phyloP scores from a whole-genome alignment of 2,113 vertebrate genomes.

The Stigmatopora nigra region DNA sequence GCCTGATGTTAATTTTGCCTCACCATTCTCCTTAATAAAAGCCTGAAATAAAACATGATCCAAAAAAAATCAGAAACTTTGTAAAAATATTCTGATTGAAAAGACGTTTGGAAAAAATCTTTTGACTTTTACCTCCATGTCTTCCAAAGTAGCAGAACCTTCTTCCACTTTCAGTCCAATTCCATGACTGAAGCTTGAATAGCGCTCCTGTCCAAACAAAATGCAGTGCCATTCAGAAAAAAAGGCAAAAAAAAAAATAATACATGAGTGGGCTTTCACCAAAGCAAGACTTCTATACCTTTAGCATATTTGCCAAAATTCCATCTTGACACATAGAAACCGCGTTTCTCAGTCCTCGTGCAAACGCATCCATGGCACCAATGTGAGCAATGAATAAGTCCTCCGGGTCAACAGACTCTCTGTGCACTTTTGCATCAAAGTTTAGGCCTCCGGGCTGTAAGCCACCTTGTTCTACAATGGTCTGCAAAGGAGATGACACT shows the following conservation, averaged over 20 bases:
- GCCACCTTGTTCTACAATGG: constrained; percentile 61
- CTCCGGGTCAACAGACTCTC: constrained; percentile 60
- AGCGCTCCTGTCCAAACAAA: constrained; percentile 49
- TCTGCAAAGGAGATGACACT: constrained; percentile 30
- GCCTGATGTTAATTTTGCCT: constrained; percentile 58
- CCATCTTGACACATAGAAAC: constrained; percentile 56
- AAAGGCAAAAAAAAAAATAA: neutral
- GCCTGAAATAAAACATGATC: constrained; percentile 35
- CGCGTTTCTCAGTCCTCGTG: constrained; percentile 59
- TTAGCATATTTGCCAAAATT: constrained; percentile 48
- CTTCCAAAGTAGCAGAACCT: constrained; percentile 53
- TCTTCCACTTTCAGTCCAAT: constrained; percentile 57
- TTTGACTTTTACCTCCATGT: constrained; percentile 34
- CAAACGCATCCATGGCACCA: constrained; percentile 63
- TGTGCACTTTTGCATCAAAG: constrained; percentile 62
- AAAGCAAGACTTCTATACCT: constrained; percentile 29
- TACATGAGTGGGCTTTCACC: neutral
- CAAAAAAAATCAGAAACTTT: neutral
- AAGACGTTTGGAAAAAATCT: neutral
- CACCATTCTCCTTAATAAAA: constrained; percentile 55
- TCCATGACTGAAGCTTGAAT: constrained; percentile 54
- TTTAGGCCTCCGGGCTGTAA: constrained; percentile 64
- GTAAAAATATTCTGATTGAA: neutral
- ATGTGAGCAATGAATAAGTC: constrained; percentile 66
- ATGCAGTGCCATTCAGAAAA: constrained; percentile 3